Percentiles rank a stretch among this genome's conserved stretches.
Evolutionary conservation across 2,797 vertebrate species (phyloP).

Genomic region (Leptoclinus maculatus): DNA sequence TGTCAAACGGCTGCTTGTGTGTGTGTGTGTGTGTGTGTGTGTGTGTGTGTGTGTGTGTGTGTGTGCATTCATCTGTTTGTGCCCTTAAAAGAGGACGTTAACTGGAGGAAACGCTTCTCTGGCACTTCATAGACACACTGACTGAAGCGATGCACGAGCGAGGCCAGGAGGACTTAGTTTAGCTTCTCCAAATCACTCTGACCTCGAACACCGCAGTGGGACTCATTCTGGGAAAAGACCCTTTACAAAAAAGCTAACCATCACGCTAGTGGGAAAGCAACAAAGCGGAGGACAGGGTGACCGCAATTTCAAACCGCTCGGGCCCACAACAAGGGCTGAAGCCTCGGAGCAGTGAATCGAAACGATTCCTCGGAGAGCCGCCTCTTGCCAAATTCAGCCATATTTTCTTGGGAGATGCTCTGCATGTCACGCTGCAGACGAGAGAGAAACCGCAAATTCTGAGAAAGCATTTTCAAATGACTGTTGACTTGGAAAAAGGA

Average conservation of each 20-base stretch:
- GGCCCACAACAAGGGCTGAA: slow-evolving; percentile 57
- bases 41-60: no score
- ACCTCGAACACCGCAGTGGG: slow-evolving; percentile 65
- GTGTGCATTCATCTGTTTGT: slow-evolving; percentile 15
- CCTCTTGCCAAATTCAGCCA: slow-evolving; percentile 40
- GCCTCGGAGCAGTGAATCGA: slow-evolving; percentile 61
- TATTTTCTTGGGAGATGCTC: slow-evolving; percentile 54
- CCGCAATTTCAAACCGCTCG: slow-evolving; percentile 49
- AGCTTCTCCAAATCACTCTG: slow-evolving; percentile 59
- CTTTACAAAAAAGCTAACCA: slow-evolving; percentile 56
- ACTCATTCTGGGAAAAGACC: slow-evolving; percentile 74
- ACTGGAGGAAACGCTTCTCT: slow-evolving; percentile 48
- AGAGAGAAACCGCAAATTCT: slow-evolving; percentile 59
- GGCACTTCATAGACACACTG: slow-evolving; percentile 24
- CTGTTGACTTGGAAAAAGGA: slow-evolving; percentile 3
- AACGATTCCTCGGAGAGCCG: slow-evolving; percentile 53
- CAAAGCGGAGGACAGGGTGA: slow-evolving; percentile 50
- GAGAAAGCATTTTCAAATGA: slow-evolving; percentile 69
- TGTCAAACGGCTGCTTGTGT: slow-evolving; percentile 1
- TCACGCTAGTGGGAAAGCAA: slow-evolving; percentile 62
- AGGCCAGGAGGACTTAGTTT: slow-evolving; percentile 40
- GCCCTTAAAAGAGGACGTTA: slow-evolving; percentile 8
- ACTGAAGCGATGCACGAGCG: slow-evolving; percentile 35
- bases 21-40: no score
- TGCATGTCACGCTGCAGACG: slow-evolving; percentile 44